Percentiles rank a stretch among this genome's conserved stretches.
These are phyloP conservation scores for Mayetiola destructor DNA, from an alignment of 2,888 invertebrate genomes.

Conservation along the genomic window DNA sequence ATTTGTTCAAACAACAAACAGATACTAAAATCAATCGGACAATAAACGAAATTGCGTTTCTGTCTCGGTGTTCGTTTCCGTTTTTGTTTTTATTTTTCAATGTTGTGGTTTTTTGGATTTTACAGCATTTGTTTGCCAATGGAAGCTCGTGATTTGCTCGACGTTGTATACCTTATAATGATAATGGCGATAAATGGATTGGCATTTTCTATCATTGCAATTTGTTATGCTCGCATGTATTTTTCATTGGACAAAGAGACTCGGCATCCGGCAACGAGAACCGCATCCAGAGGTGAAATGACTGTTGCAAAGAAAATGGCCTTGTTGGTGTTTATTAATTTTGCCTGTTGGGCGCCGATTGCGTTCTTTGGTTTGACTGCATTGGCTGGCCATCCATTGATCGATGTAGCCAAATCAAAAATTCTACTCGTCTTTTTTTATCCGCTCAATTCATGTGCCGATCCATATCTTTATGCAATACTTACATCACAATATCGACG, in stretches of 20 bases:
- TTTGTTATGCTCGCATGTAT: conserved; percentile 78
- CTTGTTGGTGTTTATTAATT: conserved; percentile 53
- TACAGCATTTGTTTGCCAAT: conserved; percentile 76
- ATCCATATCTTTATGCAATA: conserved; percentile 84
- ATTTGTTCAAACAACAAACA: neutral
- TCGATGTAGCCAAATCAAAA: conserved; percentile 66
- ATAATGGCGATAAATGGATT: conserved; percentile 62
- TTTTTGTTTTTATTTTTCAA: conserved; percentile 15
- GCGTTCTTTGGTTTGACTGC: conserved; percentile 81
- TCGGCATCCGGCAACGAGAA: conserved; percentile 35
- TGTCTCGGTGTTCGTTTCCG: too few species aligned
- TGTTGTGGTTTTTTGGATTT: conserved; percentile 17
- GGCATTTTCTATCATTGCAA: conserved; percentile 69
- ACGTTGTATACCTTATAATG: conserved; percentile 57
- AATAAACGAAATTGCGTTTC: too few species aligned
- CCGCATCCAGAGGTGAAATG: conserved; percentile 43
- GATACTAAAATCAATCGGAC: neutral
- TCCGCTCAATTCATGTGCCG: conserved; percentile 81
- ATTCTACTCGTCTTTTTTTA: conserved; percentile 80
- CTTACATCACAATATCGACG: conserved; percentile 73
- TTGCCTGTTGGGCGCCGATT: conserved; percentile 75
- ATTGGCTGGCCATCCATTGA: conserved; percentile 60
- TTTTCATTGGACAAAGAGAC: conserved; percentile 60
- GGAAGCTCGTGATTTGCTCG: conserved; percentile 53
- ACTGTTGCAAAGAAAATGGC: conserved; percentile 83